A percentile compares a stretch with the other conserved stretches of the same genome.
Conservation (phyloP, 1,140 invertebrate genomes). For the Stegodyphus dumicola region DNA sequence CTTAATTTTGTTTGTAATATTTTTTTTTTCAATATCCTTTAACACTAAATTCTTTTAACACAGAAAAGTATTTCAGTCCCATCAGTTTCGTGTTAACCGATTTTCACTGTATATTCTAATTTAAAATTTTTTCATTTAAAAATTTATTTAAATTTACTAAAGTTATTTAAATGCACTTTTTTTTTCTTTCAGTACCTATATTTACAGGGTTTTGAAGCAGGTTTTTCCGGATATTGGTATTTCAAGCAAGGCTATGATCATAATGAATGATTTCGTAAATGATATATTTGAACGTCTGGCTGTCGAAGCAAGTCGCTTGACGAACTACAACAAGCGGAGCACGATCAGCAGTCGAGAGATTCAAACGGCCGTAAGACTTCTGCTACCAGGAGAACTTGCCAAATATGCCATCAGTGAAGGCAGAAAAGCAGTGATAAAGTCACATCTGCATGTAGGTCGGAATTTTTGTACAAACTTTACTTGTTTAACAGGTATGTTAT, state of each 20-base stretch:
- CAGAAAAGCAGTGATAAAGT: constrained; percentile 71
- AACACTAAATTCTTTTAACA: no score
- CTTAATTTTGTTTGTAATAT: no score
- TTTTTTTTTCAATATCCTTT: no score
- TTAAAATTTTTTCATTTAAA: no score
- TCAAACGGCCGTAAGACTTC: constrained; percentile 68
- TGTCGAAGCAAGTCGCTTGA: constrained; percentile 66
- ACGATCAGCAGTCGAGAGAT: constrained; percentile 69
- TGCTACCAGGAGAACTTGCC: constrained; percentile 68
- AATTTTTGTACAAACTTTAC: no score
- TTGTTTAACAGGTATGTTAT: no score
- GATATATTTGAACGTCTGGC: constrained; percentile 69
- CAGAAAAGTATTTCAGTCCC: no score
- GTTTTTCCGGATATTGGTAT: constrained; percentile 71
- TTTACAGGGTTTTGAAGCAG: constrained; percentile 67
- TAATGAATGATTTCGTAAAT: constrained; percentile 71
- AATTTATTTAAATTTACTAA: no score
- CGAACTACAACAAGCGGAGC: constrained; percentile 67
- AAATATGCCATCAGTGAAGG: constrained; percentile 71
- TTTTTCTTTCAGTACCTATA: constrained; percentile 69
- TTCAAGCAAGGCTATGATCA: constrained; percentile 72
- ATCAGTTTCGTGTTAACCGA: no score
- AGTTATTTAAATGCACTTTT: not conserved
- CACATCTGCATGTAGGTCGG: no score
- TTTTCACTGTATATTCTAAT: no score